phyloP scores from a whole-genome alignment of 2,888 invertebrate genomes.

The Subacronicta megacephala region DNA sequence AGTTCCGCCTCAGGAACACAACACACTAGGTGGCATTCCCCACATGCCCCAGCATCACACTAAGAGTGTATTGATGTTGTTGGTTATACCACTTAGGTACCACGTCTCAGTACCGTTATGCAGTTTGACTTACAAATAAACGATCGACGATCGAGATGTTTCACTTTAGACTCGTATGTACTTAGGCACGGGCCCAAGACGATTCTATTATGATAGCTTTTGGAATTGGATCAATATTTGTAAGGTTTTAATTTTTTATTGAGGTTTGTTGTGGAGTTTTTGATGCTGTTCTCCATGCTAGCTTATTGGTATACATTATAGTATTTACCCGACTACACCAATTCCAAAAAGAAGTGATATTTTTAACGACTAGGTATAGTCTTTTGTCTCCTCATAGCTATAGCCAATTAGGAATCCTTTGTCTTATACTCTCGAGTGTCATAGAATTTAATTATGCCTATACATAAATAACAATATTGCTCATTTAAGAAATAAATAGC shows the following conservation, averaged over 20 bases:
- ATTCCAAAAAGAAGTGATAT: no score
- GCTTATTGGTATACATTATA: no score
- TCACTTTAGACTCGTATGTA: slow-evolving; percentile 67
- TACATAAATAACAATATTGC: no score
- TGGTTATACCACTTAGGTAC: slow-evolving; percentile 83
- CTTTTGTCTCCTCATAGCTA: no score
- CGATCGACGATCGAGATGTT: slow-evolving; percentile 78
- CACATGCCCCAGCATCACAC: slow-evolving; percentile 64
- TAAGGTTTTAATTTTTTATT: slow-evolving; percentile 24
- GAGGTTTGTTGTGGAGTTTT: slow-evolving; percentile 10
- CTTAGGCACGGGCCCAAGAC: slow-evolving; percentile 50
- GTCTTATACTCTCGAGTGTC: no score
- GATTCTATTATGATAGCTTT: slow-evolving; percentile 52
- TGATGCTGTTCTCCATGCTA: not conserved
- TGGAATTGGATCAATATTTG: slow-evolving; percentile 58
- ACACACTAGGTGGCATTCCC: slow-evolving; percentile 79
- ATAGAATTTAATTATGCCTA: no score
- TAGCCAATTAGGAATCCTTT: no score
- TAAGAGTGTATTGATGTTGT: slow-evolving; percentile 83
- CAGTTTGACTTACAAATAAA: slow-evolving; percentile 81
- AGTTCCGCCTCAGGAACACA: slow-evolving; percentile 49
- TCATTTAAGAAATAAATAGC: no score
- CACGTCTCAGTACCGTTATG: slow-evolving; percentile 76
- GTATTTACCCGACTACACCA: no score
- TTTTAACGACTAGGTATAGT: no score